A percentile compares a stretch with the other conserved stretches of the same genome.
Conservation (phyloP, 2,113 vertebrate genomes). For the Odocoileus virginianus region DNA sequence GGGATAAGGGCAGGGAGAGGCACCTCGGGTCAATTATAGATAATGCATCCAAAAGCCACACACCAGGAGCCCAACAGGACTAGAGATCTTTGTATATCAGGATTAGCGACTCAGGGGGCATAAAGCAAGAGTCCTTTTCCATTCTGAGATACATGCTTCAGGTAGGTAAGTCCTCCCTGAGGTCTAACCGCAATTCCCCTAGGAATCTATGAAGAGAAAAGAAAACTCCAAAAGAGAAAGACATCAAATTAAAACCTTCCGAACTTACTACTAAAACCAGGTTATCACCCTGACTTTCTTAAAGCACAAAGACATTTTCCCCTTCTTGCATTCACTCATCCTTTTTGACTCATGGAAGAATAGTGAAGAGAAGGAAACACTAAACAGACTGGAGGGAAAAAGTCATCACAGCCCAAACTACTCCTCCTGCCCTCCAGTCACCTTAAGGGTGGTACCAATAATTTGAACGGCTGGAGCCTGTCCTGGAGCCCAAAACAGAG, state of each 20-base stretch:
- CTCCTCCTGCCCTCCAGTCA: not conserved
- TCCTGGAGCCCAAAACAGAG: not conserved
- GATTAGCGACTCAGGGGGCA: not conserved
- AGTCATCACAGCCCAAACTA: not conserved
- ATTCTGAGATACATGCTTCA: not conserved
- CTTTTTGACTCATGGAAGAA: not conserved
- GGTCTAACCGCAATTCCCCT: not conserved
- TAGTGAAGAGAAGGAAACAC: not conserved
- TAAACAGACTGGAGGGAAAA: not conserved
- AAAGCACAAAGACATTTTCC: not conserved
- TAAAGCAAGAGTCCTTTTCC: not conserved
- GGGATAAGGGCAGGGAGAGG: not conserved
- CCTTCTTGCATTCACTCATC: not conserved
- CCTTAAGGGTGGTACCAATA: not conserved
- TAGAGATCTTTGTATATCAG: not conserved
- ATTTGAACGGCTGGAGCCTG: not conserved
- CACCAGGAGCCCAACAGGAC: not conserved
- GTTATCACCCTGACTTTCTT: not conserved
- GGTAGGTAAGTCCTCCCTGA: not conserved
- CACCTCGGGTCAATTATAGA: not conserved
- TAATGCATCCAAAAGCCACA: not conserved
- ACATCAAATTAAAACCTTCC: not conserved
- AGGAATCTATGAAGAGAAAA: not conserved
- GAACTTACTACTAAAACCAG: not conserved
- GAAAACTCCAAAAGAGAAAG: not conserved